Evolutionary conservation across 1,140 invertebrate genomes (phyloP).

Genomic region (Coelopa frigida): DNA sequence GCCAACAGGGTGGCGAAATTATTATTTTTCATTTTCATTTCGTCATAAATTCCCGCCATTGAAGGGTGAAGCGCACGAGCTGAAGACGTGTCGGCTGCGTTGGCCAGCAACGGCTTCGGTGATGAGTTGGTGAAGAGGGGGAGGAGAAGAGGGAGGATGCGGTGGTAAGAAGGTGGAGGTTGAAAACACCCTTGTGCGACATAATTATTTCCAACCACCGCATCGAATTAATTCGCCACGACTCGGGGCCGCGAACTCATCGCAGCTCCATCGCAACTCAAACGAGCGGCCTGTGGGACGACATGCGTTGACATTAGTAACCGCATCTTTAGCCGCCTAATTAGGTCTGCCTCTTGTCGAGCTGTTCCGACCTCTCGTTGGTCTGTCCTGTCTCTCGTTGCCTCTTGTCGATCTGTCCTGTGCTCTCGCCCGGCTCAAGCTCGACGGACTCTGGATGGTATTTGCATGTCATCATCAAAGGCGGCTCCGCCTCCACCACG

Average conservation of each 20-base stretch:
- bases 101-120: neutral
- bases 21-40: too few species aligned
- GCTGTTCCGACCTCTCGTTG: too few species aligned
- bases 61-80: too few species aligned
- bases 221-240: slow-evolving; percentile 18
- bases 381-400: too few species aligned
- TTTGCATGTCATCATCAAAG: too few species aligned
- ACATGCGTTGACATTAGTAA: slow-evolving; percentile 3
- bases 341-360: slow-evolving; percentile 5
- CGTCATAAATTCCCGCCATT: too few species aligned
- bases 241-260: neutral
- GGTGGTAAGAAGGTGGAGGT: neutral
- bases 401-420: too few species aligned
- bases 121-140: neutral
- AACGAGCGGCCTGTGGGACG: neutral
- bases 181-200: slow-evolving; percentile 15
- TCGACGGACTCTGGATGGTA: too few species aligned
- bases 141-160: neutral
- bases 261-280: neutral
- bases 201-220: slow-evolving; percentile 19
- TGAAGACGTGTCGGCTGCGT: neutral
- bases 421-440: too few species aligned
- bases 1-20: too few species aligned
- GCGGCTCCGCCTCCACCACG: too few species aligned
- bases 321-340: slow-evolving; percentile 11